Base-by-base conservation (phyloP, 1,140 invertebrate species). In the Branchinecta lynchi region DNA sequence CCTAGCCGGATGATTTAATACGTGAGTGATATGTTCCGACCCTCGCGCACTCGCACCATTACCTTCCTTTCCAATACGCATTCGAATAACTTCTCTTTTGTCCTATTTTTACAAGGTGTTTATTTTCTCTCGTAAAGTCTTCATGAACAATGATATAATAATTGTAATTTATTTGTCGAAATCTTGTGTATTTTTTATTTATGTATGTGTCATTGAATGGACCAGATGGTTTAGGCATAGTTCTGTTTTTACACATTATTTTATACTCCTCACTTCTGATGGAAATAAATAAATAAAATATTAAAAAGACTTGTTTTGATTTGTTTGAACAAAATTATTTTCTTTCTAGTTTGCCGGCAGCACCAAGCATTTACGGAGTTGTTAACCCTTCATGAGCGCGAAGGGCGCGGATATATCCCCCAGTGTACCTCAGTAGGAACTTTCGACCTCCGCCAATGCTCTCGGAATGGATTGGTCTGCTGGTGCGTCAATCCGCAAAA, bases 401-500 rank as follows among this genome's bases (percentile, higher is more conserved):
- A 87, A 71, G 89, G 88, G 0, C 65, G 73, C 10, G 89, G 89
- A 3, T 92, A 92, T 75, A 83, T 91, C 45, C 90, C 90, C 0
- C 89, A 92, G 74, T 92, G 90, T 74, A 82, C 79, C 80, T 79
- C 82, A 21, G 73, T 75, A 68, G 89, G 89, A 0, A 81, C 84
- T 32, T 92, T 89, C 75, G 79, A 85, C 43, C 78, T 84, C 0
- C 82, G 80, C 68, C 89, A 92, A 73, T 92, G 90, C 75, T 90
- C 89, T 68, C 67, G 76, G 65, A 92, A 92, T 76, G 87, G 87
- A 17, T 76, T 90, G 2, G 87, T 92, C 71, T 92, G 90, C 77
- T 92, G 90, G 90, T 92, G 90, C 75, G 89, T 92, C 0, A 87
- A 89, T 76, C 78, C 77, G 0, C 74, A 82, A 32, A 81, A 84